Evolutionary conservation across 2,888 invertebrate genomes (phyloP).

Genomic region (Lasioglossum leucozonium): DNA sequence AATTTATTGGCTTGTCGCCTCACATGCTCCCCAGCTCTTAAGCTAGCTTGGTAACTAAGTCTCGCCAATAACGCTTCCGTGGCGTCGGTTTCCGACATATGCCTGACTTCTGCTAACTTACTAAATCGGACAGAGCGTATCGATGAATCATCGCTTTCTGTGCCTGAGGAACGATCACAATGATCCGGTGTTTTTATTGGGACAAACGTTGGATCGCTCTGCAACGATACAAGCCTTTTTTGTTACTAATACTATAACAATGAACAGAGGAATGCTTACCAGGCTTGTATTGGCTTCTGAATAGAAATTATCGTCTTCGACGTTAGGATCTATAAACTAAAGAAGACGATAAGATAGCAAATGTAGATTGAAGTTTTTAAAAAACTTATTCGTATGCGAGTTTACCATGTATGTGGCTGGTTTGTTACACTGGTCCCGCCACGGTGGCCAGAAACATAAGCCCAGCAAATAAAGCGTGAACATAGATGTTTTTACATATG

Average conservation of each 20-base stretch:
- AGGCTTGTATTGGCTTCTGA: constrained; percentile 89
- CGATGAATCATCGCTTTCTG: constrained; percentile 94
- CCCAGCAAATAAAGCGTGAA: constrained; percentile 96
- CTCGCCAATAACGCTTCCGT: constrained; percentile 96
- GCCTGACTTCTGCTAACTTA: constrained; percentile 94
- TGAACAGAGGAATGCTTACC: constrained; percentile 83
- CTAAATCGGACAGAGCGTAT: constrained; percentile 95
- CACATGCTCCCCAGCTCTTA: constrained; percentile 92
- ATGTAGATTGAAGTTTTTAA: constrained; percentile 33
- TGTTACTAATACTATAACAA: constrained; percentile 24
- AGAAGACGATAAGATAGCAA: constrained; percentile 76
- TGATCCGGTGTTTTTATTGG: constrained; percentile 93
- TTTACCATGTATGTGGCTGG: constrained; percentile 90
- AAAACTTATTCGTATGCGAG: constrained; percentile 20
- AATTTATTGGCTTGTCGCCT: constrained; percentile 91
- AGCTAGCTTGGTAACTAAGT: constrained; percentile 96
- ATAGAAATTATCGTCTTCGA: constrained; percentile 92
- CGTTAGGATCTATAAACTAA: constrained; percentile 90
- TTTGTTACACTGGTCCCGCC: constrained; percentile 93
- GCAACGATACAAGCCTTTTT: constrained; percentile 74
- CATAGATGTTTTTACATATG: constrained; percentile 97
- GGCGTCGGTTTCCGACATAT: constrained; percentile 95
- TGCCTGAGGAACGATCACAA: constrained; percentile 89
- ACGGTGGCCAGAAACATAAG: constrained; percentile 94
- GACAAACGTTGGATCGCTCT: constrained; percentile 97